Base-by-base conservation (phyloP, 2,888 invertebrate species). In the Fabriciana adippe region DNA sequence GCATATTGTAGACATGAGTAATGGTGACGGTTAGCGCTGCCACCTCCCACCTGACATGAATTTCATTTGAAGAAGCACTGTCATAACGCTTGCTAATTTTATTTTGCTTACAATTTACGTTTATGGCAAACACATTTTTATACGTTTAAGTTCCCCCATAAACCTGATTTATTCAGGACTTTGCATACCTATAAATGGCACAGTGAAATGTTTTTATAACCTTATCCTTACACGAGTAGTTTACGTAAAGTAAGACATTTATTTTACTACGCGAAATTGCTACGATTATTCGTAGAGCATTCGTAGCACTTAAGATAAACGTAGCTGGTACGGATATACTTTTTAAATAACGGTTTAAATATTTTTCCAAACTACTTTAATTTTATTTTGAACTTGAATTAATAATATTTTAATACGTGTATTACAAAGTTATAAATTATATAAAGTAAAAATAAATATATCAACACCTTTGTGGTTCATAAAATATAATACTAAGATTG, bases 21-120 rank as follows among this genome's bases (percentile, higher is more conserved):
- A 92, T 87, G 87, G 81, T 82, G 79, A 79, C 82, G 83, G 48
- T 85, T 85, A 84, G 78, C 73, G 73, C 74, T 79, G 80, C 82
- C 68, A 71, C 84, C 86, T 87, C 84, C 81, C 65, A 72, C 85
- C 86, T 88, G 85, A 88, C 88, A 81, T 83, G 89, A 89, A 90
- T 91, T 92, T 88, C 88, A 90, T 90, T 89, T 90, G 87, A 88
- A 88, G 89, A 87, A 88, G 76, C 78, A 78, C 80, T 76, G 65
- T 53, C 41, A 80, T 81, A 81, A 79, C 81, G 79, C 78, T 83
- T 81, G 85, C 88, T 90, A 89, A 90, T 90, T 90, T 88, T 81
- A 81, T 78, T 41, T 76, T 76, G 78, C 74, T 73, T 76, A 87
- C 89, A 85, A 86, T 88, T 90, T 88, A 89, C 79, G 73, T 86